A percentile compares a stretch with the other conserved stretches of the same genome.
Evolutionary conservation across 2,113 vertebrate genomes (phyloP).

Genomic region (Xiphophorus hellerii): DNA sequence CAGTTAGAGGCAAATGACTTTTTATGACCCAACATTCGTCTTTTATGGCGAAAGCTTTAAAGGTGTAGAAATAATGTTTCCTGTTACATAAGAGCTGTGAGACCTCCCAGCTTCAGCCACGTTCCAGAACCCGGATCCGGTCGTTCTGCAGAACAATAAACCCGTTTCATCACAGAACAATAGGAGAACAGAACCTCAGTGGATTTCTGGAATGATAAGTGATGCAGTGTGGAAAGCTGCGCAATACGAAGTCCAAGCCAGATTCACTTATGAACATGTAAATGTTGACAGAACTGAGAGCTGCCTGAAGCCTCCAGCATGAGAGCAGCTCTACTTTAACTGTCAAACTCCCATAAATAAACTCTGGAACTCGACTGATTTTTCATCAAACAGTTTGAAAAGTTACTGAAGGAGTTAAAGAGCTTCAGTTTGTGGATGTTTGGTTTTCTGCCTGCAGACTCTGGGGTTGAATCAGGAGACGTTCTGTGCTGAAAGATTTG

Average conservation of each 20-base stretch:
- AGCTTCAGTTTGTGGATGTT: too few relatives aligned
- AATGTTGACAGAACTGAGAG: not conserved
- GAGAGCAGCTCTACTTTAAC: not conserved
- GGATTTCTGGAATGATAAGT: not conserved
- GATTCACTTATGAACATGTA: not conserved
- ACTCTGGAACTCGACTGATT: not conserved
- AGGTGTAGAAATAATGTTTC: too few relatives aligned
- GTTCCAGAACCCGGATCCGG: not conserved
- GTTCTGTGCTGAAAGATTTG: not conserved
- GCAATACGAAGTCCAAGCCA: not conserved
- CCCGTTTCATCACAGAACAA: not conserved
- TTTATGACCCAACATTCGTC: not conserved
- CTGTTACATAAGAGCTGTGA: not conserved
- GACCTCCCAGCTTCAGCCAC: not conserved
- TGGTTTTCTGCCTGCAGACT: too few relatives aligned
- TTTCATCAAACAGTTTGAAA: too few relatives aligned
- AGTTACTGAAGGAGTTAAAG: not conserved
- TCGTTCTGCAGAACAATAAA: not conserved
- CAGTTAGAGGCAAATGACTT: not conserved
- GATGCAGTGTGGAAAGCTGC: not conserved
- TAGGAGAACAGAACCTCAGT: not conserved
- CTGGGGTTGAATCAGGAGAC: not conserved
- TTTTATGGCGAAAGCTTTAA: not conserved
- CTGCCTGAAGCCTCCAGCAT: too few relatives aligned
- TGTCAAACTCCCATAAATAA: not conserved